phyloP scores from a whole-genome alignment of 2,113 vertebrate species.

The Symphodus melops region DNA sequence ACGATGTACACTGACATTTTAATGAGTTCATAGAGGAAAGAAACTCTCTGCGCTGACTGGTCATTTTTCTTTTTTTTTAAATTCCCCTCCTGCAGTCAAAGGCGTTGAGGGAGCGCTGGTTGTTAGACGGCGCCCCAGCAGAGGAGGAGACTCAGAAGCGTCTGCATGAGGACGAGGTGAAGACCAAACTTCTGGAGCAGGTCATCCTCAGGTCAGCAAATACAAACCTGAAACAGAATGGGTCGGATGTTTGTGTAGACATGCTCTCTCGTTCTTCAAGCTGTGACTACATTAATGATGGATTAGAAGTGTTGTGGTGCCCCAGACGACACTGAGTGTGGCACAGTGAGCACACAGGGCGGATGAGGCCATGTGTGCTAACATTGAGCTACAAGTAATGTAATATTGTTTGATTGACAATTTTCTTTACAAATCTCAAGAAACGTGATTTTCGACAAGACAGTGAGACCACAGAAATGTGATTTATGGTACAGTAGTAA shows the following conservation, averaged over 20 bases:
- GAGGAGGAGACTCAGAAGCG: conserved; percentile 91
- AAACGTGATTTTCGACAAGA: neutral
- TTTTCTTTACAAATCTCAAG: neutral
- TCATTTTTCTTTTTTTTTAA: neutral
- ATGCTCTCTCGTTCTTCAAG: neutral
- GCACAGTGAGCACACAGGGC: neutral
- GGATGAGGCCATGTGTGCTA: neutral
- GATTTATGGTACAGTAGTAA: neutral
- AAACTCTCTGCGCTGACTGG: neutral
- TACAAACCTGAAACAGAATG: neutral
- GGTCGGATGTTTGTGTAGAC: neutral
- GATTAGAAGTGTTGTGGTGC: neutral
- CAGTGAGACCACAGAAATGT: neutral
- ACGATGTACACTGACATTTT: neutral
- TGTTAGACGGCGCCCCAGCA: conserved; percentile 92
- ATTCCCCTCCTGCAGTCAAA: conserved; percentile 86
- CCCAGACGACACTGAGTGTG: neutral
- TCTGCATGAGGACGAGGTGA: conserved; percentile 91
- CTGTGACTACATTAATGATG: neutral
- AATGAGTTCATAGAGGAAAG: neutral
- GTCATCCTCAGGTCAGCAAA: conserved; percentile 89
- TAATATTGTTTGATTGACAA: neutral
- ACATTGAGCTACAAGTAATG: neutral
- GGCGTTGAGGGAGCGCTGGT: conserved; percentile 93
- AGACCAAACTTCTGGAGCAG: conserved; percentile 90